phyloP scores from a whole-genome alignment of 2,888 invertebrate species.

The Synergus laeviventris region DNA sequence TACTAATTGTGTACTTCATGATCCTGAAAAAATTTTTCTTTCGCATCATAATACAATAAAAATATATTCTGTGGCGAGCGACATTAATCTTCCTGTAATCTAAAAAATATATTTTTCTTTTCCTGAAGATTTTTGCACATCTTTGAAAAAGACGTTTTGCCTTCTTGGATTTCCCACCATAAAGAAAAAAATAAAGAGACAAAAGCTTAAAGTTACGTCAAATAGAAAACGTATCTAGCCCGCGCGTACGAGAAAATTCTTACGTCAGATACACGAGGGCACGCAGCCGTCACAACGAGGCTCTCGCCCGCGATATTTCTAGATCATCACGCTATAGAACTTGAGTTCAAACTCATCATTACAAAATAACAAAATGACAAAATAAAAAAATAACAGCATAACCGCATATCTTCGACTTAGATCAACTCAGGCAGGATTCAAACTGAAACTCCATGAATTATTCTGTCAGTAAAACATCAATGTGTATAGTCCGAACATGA shows the following conservation, averaged over 20 bases:
- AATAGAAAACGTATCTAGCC: slow-evolving; percentile 24
- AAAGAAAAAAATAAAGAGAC: background rate
- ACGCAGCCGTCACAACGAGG: slow-evolving; percentile 52
- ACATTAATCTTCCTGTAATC: too few relatives aligned
- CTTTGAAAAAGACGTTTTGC: background rate
- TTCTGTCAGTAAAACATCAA: background rate
- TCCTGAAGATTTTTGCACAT: background rate
- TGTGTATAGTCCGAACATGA: background rate
- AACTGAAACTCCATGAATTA: background rate
- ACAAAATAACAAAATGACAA: slow-evolving; percentile 11
- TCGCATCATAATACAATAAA: background rate
- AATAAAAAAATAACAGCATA: background rate
- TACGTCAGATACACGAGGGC: slow-evolving; percentile 57
- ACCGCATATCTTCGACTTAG: background rate
- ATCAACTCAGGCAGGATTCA: background rate
- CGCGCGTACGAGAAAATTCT: slow-evolving; percentile 41
- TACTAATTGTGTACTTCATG: background rate
- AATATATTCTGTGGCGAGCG: background rate
- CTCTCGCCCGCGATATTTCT: slow-evolving; percentile 62
- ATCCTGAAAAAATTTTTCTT: background rate
- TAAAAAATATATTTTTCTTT: background rate
- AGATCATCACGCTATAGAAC: slow-evolving; percentile 54
- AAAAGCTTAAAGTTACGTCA: background rate
- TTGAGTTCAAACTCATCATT: slow-evolving; percentile 48
- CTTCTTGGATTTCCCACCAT: background rate